phyloP scores from a whole-genome alignment of 2,113 vertebrate species.

The Puffinus mauretanicus region DNA sequence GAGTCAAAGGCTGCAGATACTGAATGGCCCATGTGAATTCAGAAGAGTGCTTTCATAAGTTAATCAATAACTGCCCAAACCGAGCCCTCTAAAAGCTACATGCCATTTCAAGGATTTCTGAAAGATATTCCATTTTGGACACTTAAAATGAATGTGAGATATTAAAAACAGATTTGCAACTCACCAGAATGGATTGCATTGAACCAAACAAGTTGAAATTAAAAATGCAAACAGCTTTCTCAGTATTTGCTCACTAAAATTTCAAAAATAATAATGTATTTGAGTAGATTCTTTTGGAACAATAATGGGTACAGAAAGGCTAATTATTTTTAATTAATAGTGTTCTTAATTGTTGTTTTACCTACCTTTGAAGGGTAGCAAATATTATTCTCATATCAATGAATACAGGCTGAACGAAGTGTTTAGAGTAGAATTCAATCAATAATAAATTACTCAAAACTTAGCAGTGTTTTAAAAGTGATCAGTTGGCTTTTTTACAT shows the following conservation, averaged over 20 bases:
- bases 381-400: neutral
- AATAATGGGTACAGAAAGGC: neutral
- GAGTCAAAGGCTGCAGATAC: neutral
- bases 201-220: neutral
- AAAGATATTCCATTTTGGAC: neutral
- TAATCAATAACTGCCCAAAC: neutral
- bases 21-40: neutral
- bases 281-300: neutral
- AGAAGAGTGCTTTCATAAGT: neutral
- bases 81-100: neutral
- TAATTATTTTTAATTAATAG: neutral
- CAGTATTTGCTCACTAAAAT: neutral
- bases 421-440: neutral
- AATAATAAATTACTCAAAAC: neutral
- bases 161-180: neutral
- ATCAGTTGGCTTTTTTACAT: neutral
- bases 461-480: neutral
- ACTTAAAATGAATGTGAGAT: neutral
- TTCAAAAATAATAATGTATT: neutral
- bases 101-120: neutral
- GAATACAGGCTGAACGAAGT: conserved; percentile 23
- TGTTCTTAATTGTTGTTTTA: conserved; percentile 13
- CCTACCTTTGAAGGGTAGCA: neutral
- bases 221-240: neutral
- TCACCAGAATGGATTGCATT: neutral